phyloP scores from a whole-genome alignment of 2,888 invertebrate species.

The Leptopilina syphax region DNA sequence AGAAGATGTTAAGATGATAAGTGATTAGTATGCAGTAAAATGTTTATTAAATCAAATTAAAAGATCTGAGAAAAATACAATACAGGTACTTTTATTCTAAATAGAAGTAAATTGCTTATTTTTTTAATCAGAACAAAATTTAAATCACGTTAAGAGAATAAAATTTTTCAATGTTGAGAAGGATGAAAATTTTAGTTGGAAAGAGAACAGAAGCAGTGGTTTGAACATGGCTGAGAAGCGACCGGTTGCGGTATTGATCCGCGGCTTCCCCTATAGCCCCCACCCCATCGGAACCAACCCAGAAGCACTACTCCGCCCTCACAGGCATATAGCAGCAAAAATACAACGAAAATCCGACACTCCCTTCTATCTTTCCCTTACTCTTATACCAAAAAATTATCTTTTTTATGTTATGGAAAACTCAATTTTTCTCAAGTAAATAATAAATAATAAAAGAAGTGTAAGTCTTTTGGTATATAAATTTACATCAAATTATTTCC shows the following conservation, averaged over 20 bases:
- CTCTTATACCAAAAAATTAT: neutral
- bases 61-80: too few relatives aligned
- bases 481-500: neutral
- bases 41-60: too few relatives aligned
- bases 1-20: too few relatives aligned
- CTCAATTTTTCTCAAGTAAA: neutral
- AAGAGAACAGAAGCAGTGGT: conserved; percentile 60
- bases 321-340: conserved; percentile 65
- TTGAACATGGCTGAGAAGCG: conserved; percentile 69
- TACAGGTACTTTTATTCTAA: too few relatives aligned
- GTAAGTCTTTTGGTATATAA: neutral
- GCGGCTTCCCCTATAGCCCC: conserved; percentile 67
- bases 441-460: neutral
- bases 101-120: too few relatives aligned
- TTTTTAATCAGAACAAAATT: too few relatives aligned
- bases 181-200: conserved; percentile 27
- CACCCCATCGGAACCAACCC: conserved; percentile 67
- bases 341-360: conserved; percentile 62
- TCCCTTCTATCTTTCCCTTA: neutral
- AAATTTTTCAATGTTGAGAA: neutral
- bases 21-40: too few relatives aligned
- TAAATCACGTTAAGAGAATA: too few relatives aligned
- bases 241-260: conserved; percentile 75
- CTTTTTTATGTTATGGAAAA: neutral
- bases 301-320: conserved; percentile 63